Evolutionary conservation across 2,888 invertebrate genomes (phyloP).

Genomic region (Scaptomyza caliginosa): DNA sequence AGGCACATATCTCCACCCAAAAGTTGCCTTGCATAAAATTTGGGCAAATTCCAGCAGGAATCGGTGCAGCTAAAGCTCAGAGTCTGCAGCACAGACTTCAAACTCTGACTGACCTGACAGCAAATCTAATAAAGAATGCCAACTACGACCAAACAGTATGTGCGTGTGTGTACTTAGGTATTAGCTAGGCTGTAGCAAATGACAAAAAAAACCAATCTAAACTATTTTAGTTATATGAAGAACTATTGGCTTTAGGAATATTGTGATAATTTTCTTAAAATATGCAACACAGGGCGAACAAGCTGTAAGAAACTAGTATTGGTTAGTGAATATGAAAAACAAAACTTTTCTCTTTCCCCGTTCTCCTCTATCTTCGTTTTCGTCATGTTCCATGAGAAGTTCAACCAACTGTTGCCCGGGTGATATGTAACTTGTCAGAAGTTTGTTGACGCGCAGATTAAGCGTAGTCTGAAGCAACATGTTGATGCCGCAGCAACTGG

Average conservation of each 20-base stretch:
- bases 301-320: no score
- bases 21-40: conserved; percentile 71
- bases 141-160: conserved; percentile 3
- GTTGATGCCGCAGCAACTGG: conserved; percentile 39
- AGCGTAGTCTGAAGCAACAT: conserved; percentile 46
- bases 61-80: conserved; percentile 8
- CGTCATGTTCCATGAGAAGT: conserved; percentile 25
- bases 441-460: conserved; percentile 75
- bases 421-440: conserved; percentile 77
- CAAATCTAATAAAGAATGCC: conserved; percentile 65
- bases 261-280: conserved; percentile 37
- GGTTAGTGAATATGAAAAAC: conserved; percentile 16
- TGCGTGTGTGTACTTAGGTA: conserved; percentile 30
- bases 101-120: conserved; percentile 43
- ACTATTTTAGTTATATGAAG: conserved; percentile 39
- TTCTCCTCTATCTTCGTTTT: neutral
- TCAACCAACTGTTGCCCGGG: conserved; percentile 71
- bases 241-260: conserved; percentile 16
- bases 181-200: conserved; percentile 19
- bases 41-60: conserved; percentile 56
- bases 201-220: conserved; percentile 24
- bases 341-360: neutral
- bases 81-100: conserved; percentile 5
- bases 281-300: no score
- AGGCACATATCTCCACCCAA: conserved; percentile 62